Conservation (phyloP, 2,113 vertebrate genomes). For the Synchiropus splendidus region DNA sequence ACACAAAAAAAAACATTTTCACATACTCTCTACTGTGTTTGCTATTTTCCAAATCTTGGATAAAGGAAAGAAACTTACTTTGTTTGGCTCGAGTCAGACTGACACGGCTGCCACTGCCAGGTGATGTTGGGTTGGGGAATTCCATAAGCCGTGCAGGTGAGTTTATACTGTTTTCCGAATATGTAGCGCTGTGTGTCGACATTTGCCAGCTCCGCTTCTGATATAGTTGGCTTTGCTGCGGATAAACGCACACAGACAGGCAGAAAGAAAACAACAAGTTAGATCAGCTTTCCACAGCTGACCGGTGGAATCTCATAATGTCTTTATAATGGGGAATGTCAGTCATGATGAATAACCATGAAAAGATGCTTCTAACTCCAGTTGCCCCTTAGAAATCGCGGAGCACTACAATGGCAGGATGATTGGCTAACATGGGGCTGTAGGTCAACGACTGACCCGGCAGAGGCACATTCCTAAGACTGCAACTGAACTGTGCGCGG, state of each 20-base stretch:
- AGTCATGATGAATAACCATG: slow-evolving; percentile 36
- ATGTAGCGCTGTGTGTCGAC: slow-evolving; percentile 43
- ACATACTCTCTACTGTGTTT: too few relatives aligned
- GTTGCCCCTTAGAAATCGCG: slow-evolving; percentile 19
- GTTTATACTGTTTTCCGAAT: slow-evolving; percentile 53
- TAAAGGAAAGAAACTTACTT: slow-evolving; percentile 42
- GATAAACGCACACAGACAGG: slow-evolving; percentile 8
- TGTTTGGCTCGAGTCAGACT: slow-evolving; percentile 11
- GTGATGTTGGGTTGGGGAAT: slow-evolving; percentile 64
- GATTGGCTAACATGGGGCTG: slow-evolving; percentile 27
- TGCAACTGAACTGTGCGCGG: too few relatives aligned
- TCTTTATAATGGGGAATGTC: slow-evolving; percentile 36
- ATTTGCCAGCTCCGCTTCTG: slow-evolving; percentile 64
- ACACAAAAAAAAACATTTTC: too few relatives aligned
- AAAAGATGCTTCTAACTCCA: slow-evolving; percentile 27
- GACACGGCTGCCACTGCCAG: slow-evolving; percentile 83
- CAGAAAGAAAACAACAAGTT: slow-evolving; percentile 17
- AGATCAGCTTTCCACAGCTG: slow-evolving; percentile 5
- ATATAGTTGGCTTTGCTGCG: slow-evolving; percentile 79
- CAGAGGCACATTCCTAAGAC: slow-evolving; percentile 18
- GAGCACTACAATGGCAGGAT: slow-evolving; percentile 31
- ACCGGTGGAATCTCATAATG: slow-evolving; percentile 36
- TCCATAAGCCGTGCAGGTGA: slow-evolving; percentile 72
- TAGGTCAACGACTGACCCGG: slow-evolving; percentile 38
- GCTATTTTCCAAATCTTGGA: too few relatives aligned